A percentile compares a stretch with the other conserved stretches of the same genome.
Conservation (phyloP, 2,797 vertebrate genomes). For the Gallinago solitaria region DNA sequence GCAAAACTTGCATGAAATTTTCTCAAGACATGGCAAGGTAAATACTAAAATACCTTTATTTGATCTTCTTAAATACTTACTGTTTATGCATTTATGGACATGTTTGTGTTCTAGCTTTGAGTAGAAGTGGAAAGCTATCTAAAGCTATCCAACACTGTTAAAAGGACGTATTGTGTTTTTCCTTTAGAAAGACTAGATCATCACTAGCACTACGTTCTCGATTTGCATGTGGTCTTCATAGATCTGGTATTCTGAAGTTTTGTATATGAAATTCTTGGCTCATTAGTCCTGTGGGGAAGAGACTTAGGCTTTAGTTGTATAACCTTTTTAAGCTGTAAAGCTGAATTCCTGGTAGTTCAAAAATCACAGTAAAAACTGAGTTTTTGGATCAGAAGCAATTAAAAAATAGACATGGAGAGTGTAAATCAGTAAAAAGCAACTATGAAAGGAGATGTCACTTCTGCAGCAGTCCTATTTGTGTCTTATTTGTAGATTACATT, state of each 20-base stretch:
- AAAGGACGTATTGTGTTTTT: background rate
- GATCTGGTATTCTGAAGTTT: background rate
- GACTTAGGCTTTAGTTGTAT: background rate
- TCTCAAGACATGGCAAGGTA: conserved; percentile 92
- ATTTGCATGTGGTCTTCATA: background rate
- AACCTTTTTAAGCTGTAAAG: background rate
- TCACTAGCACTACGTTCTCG: background rate
- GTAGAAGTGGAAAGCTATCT: background rate
- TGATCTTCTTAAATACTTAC: background rate
- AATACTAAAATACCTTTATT: background rate
- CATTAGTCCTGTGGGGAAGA: background rate
- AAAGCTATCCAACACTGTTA: background rate
- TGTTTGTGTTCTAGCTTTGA: background rate
- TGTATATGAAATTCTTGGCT: background rate
- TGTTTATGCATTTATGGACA: background rate
- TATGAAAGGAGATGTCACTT: background rate
- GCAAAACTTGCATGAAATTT: conserved; percentile 87
- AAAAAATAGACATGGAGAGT: background rate
- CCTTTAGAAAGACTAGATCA: background rate
- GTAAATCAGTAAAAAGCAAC: background rate
- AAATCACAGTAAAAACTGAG: background rate
- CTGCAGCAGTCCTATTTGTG: background rate
- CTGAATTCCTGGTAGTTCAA: background rate
- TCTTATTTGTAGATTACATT: background rate
- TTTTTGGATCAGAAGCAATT: background rate